These are phyloP conservation scores for Sminthurinus aureus DNA, from an alignment of 2,888 invertebrate genomes.

Conservation along the genomic window DNA sequence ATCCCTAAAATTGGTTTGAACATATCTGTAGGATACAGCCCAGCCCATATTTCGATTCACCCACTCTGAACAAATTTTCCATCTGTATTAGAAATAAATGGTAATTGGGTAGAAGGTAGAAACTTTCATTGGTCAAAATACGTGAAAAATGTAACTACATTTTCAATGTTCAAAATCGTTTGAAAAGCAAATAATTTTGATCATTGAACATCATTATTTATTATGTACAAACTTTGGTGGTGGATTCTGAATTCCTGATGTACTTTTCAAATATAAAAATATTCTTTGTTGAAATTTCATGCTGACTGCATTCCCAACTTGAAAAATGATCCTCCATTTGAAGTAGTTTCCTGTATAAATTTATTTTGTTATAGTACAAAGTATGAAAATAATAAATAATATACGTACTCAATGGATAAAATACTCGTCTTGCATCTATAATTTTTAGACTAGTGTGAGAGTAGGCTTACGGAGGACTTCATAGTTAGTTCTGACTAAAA, in stretches of 20 bases:
- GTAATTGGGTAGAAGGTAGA: too few species aligned
- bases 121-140: too few species aligned
- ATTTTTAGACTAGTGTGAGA: background rate
- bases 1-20: conserved; percentile 59
- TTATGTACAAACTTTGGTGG: conserved; percentile 42
- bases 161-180: too few species aligned
- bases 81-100: too few species aligned
- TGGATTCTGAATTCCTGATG: conserved; percentile 51
- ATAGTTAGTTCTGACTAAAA: conserved; percentile 27
- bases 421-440: too few species aligned
- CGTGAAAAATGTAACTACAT: too few species aligned
- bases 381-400: too few species aligned
- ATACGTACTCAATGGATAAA: too few species aligned
- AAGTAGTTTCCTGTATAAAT: conserved; percentile 50
- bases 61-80: conserved; percentile 63
- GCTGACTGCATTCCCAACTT: conserved; percentile 51
- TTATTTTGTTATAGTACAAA: too few species aligned
- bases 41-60: conserved; percentile 63
- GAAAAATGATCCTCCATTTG: conserved; percentile 52
- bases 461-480: conserved; percentile 3
- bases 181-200: too few species aligned
- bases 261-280: conserved; percentile 52
- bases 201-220: too few species aligned
- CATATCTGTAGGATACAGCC: conserved; percentile 64
- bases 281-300: conserved; percentile 50